Evolutionary conservation across 1,140 invertebrate genomes (phyloP).

Genomic region (Diorhabda sublineata): DNA sequence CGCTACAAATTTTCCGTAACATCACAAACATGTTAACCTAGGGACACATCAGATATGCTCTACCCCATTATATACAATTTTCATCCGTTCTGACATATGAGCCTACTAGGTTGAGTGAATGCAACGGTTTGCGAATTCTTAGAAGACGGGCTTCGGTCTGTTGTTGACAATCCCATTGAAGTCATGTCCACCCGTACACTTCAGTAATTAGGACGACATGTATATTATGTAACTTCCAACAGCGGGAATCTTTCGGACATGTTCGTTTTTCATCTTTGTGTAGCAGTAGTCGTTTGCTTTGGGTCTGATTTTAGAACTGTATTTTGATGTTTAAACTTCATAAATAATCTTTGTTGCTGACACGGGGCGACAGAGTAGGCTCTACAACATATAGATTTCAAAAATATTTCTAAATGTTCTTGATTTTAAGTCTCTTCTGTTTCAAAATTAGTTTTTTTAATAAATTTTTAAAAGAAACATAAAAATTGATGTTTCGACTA

Average conservation of each 20-base stretch:
- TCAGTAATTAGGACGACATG: constrained; percentile 28
- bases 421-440: no score
- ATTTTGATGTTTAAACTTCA: constrained; percentile 1
- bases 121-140: constrained; percentile 36
- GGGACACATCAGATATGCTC: not conserved
- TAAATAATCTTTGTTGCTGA: not conserved
- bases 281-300: not conserved
- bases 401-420: no score
- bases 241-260: not conserved
- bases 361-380: not conserved
- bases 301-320: constrained; percentile 2
- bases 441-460: no score
- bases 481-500: no score
- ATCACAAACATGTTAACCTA: no score
- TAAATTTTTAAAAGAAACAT: no score
- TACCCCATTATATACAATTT: constrained; percentile 31
- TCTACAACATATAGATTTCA: no score
- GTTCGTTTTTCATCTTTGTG: not conserved
- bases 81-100: constrained; percentile 21
- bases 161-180: constrained; percentile 32
- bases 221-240: constrained; percentile 19
- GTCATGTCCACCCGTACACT: constrained; percentile 31
- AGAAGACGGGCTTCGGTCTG: constrained; percentile 26
- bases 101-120: constrained; percentile 32
- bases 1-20: no score